Base-by-base conservation (phyloP, 2,113 vertebrate species). In the Saccopteryx leptura region DNA sequence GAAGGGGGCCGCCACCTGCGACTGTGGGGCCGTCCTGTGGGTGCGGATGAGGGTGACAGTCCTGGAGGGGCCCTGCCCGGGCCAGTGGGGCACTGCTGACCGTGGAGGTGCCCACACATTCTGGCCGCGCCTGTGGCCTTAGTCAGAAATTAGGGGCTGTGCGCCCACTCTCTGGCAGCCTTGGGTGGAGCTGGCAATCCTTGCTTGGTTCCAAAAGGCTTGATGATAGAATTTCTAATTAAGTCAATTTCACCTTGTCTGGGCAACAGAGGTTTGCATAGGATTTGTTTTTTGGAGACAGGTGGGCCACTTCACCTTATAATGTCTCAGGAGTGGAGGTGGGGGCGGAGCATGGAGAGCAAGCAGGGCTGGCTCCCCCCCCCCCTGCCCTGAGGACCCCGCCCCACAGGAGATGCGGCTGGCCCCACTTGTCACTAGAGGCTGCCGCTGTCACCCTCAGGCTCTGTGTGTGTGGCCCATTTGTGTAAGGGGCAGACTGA, bases 211-310 rank as follows among this genome's bases (percentile, higher is more conserved):
- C 96, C 97, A 97, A 98, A 98, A 95, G 97, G 92, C 98, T 98
- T 81, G 74, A 96, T 98, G 98, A 97, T 96, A 93, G 97, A 98
- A 98, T 98, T 97, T 98, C 98, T 98, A 99, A 99, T 99, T 99
- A 98, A 98, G 98, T 99, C 98, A 98, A 98, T 98, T 97, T 97
- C 97, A 92, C 98, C 98, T 98, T 93, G 46, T 98, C 17, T 33
- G 97, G 72, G 93, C 98, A 97, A 93, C 93, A 83, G 97, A 88
- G 97, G 92, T 98, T 98, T 98, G 97, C 98, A 96, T 97, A 96
- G 80, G 93, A 71, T 69, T 83, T 56, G 97, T 68, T 82, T 86
- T 94, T 72, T 46, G 52, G 88, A 88, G 78, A 86, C 69, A 54
- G 76, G 94, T 72, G 95, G 88, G 74, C 79, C 26, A 28, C 63